phyloP scores from a whole-genome alignment of 2,888 invertebrate species.

The Blera fallax region DNA sequence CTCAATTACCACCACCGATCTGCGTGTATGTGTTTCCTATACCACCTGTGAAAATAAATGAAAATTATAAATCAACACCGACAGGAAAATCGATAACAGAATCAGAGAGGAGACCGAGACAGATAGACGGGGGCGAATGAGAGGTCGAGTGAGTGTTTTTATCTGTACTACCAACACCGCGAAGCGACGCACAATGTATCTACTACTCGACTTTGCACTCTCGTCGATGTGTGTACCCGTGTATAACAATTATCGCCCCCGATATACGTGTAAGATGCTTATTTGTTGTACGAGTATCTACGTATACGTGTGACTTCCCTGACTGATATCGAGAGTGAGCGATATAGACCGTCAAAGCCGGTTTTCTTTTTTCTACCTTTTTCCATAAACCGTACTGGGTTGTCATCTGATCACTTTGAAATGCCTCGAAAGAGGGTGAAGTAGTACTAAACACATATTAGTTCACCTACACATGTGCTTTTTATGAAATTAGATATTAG shows the following conservation, averaged over 20 bases:
- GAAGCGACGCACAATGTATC: neutral
- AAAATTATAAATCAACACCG: slow-evolving; percentile 63
- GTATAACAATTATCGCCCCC: slow-evolving; percentile 11
- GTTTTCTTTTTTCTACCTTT: neutral
- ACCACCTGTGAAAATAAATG: slow-evolving; percentile 57
- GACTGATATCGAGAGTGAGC: slow-evolving; percentile 6
- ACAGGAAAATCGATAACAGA: slow-evolving; percentile 48
- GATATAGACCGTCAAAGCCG: neutral
- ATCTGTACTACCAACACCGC: slow-evolving; percentile 1
- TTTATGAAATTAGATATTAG: neutral
- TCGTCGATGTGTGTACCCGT: slow-evolving; percentile 11
- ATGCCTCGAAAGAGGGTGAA: neutral
- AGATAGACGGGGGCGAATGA: neutral
- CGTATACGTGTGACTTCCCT: neutral
- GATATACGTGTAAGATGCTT: slow-evolving; percentile 21
- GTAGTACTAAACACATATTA: neutral
- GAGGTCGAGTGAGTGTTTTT: neutral
- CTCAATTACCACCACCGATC: slow-evolving; percentile 37
- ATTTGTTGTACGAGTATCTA: slow-evolving; percentile 3
- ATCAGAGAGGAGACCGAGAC: neutral
- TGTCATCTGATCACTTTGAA: slow-evolving; percentile 7
- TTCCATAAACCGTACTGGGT: neutral
- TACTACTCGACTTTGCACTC: slow-evolving; percentile 13
- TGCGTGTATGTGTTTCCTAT: slow-evolving; percentile 7
- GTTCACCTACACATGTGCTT: neutral